These are phyloP conservation scores for Salvelinus alpinus DNA, from an alignment of 2,113 vertebrate species.

Conservation along the genomic window DNA sequence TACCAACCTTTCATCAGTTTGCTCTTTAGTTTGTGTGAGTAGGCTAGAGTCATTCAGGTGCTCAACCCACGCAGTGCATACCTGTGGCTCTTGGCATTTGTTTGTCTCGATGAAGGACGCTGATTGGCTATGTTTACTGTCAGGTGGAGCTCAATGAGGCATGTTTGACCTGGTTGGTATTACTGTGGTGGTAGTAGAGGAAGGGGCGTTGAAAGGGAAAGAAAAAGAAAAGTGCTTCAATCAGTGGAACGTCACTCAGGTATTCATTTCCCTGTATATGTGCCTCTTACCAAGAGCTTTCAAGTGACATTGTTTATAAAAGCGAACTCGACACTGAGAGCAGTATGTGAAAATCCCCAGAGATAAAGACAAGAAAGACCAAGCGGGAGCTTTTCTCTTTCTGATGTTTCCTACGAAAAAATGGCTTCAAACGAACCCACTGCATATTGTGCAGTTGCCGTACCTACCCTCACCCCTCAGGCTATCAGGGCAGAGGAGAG, in stretches of 20 bases:
- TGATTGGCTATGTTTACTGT: not conserved
- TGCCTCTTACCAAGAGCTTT: slow-evolving; percentile 32
- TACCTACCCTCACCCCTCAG: not conserved
- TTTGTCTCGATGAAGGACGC: slow-evolving; percentile 17
- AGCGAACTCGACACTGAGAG: slow-evolving; percentile 31
- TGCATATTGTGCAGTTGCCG: not conserved
- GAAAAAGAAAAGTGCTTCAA: slow-evolving; percentile 33
- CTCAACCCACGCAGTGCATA: slow-evolving; percentile 39
- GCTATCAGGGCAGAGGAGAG: not conserved
- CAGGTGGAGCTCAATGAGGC: slow-evolving; percentile 19
- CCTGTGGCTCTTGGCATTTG: slow-evolving; percentile 38
- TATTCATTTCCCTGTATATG: slow-evolving; percentile 31
- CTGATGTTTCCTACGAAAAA: slow-evolving; percentile 10
- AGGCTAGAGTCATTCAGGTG: slow-evolving; percentile 38
- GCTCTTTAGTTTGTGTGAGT: slow-evolving; percentile 36
- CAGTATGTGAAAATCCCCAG: not conserved
- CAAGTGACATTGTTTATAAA: slow-evolving; percentile 43
- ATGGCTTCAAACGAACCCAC: slow-evolving; percentile 14
- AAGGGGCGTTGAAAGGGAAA: slow-evolving; percentile 29
- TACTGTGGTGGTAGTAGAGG: slow-evolving; percentile 32
- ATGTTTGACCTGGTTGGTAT: slow-evolving; percentile 35
- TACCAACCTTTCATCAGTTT: not conserved
- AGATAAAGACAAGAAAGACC: slow-evolving; percentile 17
- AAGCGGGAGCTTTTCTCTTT: not conserved
- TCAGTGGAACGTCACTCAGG: slow-evolving; percentile 11